A percentile compares a stretch with the other conserved stretches of the same genome.
Evolutionary conservation across 2,113 vertebrate species (phyloP).

Genomic region (Camelus dromedarius): DNA sequence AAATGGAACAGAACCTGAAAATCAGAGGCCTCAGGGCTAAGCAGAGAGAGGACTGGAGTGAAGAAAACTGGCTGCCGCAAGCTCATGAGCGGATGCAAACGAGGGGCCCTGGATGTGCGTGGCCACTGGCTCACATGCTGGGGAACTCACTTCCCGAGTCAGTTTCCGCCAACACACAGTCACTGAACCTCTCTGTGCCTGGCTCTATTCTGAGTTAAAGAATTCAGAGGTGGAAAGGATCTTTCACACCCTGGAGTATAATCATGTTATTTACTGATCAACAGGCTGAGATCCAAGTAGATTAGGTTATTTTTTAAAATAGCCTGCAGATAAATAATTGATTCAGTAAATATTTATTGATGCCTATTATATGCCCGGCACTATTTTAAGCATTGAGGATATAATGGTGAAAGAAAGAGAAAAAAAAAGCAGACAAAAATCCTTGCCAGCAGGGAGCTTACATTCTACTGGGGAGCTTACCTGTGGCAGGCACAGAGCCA

Average conservation of each 20-base stretch:
- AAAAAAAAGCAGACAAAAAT: neutral
- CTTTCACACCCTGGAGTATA: neutral
- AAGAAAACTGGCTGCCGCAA: neutral
- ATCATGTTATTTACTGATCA: constrained; percentile 9
- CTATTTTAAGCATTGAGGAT: neutral
- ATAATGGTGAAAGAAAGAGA: neutral
- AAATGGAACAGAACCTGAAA: constrained; percentile 57
- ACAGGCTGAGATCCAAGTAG: neutral
- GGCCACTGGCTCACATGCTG: neutral
- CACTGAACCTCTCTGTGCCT: neutral
- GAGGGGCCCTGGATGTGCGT: neutral
- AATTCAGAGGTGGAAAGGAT: neutral
- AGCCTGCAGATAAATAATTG: neutral
- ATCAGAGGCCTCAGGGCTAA: constrained; percentile 38
- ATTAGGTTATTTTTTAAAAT: neutral
- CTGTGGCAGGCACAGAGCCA: neutral
- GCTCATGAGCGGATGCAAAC: neutral
- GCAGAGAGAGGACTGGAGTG: neutral
- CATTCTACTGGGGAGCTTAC: neutral
- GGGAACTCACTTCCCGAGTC: neutral
- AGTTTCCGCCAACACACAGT: neutral
- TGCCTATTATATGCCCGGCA: neutral
- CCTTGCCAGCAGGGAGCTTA: neutral
- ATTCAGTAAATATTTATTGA: constrained; percentile 40
- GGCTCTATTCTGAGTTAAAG: neutral